Conservation (phyloP, 1,140 invertebrate species). For the Drosophila funebris region DNA sequence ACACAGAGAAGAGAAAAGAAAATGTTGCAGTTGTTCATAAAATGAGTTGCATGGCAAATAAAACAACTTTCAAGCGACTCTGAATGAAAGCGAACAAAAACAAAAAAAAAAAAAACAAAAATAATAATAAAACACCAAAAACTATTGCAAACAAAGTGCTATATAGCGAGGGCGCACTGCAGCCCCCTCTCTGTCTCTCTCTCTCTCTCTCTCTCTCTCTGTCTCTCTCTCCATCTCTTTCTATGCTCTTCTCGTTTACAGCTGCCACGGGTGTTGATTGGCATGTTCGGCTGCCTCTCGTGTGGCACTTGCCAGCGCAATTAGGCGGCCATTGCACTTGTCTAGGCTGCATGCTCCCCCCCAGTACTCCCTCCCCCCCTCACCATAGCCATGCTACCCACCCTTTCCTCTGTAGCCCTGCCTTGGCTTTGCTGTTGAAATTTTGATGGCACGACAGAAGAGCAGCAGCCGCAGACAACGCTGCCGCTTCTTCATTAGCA, state of each 20-base stretch:
- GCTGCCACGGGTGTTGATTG: conserved; percentile 67
- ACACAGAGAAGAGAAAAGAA: conserved; percentile 5
- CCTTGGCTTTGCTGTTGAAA: conserved; percentile 39
- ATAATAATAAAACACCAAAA: conserved; percentile 4
- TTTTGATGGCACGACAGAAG: conserved; percentile 47
- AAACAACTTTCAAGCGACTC: conserved; percentile 54
- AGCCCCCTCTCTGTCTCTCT: neutral
- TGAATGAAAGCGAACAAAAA: conserved; percentile 13
- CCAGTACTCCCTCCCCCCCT: neutral
- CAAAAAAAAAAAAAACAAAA: conserved; percentile 11
- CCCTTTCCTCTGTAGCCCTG: neutral
- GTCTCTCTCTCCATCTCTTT: neutral
- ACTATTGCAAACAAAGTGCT: conserved; percentile 59
- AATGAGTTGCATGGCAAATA: conserved; percentile 68
- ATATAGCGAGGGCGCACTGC: conserved; percentile 6
- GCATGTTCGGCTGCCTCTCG: conserved; percentile 62
- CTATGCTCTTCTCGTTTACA: neutral
- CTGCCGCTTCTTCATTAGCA: conserved; percentile 45
- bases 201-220: neutral
- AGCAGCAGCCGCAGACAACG: conserved; percentile 22
- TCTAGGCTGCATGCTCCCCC: conserved; percentile 33
- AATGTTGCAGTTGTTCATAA: conserved; percentile 56
- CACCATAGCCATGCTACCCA: too few relatives aligned
- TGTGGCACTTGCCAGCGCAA: conserved; percentile 65
- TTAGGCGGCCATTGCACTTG: conserved; percentile 75